Evolutionary conservation across 2,888 invertebrate species (phyloP).

Genomic region (Sinelater perroti): DNA sequence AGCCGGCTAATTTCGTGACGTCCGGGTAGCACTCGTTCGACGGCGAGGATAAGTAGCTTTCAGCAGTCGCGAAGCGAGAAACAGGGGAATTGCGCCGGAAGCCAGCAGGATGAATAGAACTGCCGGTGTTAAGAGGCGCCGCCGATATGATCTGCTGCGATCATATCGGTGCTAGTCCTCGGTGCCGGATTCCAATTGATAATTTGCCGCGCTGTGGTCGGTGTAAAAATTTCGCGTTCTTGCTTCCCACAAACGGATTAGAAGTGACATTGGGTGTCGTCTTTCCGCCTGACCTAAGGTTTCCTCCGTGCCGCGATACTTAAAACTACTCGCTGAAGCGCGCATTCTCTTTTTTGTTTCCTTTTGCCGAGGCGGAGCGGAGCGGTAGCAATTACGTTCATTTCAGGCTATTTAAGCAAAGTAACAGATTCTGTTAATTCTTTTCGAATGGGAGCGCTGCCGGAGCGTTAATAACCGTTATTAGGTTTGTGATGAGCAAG

Average conservation of each 20-base stretch:
- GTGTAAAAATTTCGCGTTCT: background rate
- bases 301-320: constrained; percentile 23
- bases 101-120: constrained; percentile 4
- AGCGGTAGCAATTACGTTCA: background rate
- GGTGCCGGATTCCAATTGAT: background rate
- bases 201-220: background rate
- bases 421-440: constrained; percentile 12
- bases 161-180: background rate
- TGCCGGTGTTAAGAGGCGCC: constrained; percentile 9
- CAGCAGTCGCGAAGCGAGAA: background rate
- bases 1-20: background rate
- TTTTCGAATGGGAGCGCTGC: background rate
- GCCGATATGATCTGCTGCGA: constrained; percentile 6
- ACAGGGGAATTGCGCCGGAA: constrained; percentile 7
- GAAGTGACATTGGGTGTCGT: constrained; percentile 19
- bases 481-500: constrained; percentile 9
- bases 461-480: constrained; percentile 8
- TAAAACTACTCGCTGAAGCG: constrained; percentile 6
- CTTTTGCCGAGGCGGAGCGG: background rate
- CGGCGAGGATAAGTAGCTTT: background rate
- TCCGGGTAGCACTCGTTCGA: background rate
- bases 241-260: constrained; percentile 20
- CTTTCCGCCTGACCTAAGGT: constrained; percentile 15
- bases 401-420: constrained; percentile 9
- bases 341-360: background rate